A percentile compares a stretch with the other conserved stretches of the same genome.
These are phyloP conservation scores for Theonella swinhoei DNA, from an alignment of 37 sponge, comb jelly and placozoan species.

Conservation along the genomic window DNA sequence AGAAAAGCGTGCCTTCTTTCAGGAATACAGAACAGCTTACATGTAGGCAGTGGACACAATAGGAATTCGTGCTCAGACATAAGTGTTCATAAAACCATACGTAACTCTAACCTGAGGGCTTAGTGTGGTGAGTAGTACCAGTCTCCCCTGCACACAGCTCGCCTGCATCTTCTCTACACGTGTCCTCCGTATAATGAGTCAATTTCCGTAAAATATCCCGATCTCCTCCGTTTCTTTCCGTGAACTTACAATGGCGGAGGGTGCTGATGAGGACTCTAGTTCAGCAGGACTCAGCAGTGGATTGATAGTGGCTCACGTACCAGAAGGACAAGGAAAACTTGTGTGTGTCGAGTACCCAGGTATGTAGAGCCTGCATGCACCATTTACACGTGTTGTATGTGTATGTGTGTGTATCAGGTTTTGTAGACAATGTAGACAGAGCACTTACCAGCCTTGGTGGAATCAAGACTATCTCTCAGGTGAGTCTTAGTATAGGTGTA, in stretches of 20 bases:
- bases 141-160: too few relatives aligned
- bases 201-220: too few relatives aligned
- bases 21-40: too few relatives aligned
- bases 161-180: neutral
- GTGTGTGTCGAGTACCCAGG: conserved; percentile 66
- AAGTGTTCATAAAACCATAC: too few relatives aligned
- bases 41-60: too few relatives aligned
- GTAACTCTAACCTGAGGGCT: neutral
- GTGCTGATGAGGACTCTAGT: neutral
- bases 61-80: too few relatives aligned
- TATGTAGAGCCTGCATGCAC: too few relatives aligned
- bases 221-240: neutral
- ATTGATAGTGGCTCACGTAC: conserved; percentile 10
- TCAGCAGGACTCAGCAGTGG: conserved; percentile 1
- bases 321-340: conserved; percentile 15
- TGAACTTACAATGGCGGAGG: neutral
- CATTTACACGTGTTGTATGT: too few relatives aligned
- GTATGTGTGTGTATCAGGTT: too few relatives aligned
- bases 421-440: conserved; percentile 54
- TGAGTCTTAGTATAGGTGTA: neutral
- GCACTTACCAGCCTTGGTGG: conserved; percentile 62
- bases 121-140: neutral
- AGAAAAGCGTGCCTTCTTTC: neutral
- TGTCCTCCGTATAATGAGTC: neutral
- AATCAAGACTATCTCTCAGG: conserved; percentile 35